Evolutionary conservation across 1,140 invertebrate genomes (phyloP).

Genomic region (Pseudoatta argentina): DNA sequence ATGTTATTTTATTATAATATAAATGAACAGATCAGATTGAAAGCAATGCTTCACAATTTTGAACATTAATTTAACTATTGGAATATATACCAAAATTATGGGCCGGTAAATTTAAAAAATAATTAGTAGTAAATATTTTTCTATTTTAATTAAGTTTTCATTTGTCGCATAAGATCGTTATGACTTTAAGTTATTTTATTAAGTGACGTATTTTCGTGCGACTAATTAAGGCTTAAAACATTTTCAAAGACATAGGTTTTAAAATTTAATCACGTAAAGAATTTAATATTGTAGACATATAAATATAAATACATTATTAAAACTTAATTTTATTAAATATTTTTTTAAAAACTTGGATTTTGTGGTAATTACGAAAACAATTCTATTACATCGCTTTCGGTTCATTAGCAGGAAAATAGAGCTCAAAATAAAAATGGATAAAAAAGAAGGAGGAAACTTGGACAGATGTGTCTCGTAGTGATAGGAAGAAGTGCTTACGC

Average conservation of each 20-base stretch:
- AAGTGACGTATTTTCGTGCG: too few relatives aligned
- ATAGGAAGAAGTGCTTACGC: slow-evolving; percentile 78
- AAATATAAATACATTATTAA: neutral
- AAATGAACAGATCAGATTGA: neutral
- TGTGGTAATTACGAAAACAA: neutral
- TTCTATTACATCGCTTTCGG: neutral
- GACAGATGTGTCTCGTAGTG: slow-evolving; percentile 72
- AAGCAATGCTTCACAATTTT: neutral
- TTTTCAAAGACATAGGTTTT: neutral
- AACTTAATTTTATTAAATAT: neutral
- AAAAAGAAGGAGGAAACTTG: slow-evolving; percentile 69
- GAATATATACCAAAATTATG: neutral
- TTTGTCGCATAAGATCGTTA: too few relatives aligned
- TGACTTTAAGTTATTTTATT: too few relatives aligned
- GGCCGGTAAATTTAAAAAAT: neutral
- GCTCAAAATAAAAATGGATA: slow-evolving; percentile 23
- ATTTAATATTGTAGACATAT: neutral
- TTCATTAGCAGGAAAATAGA: slow-evolving; percentile 28
- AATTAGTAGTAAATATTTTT: neutral
- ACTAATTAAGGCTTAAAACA: neutral
- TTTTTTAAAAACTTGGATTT: neutral
- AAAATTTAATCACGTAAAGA: neutral
- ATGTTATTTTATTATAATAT: neutral
- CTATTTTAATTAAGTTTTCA: neutral
- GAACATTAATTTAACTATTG: neutral